Conservation (phyloP, 2,888 invertebrate species). For the Sarcophaga caerulescens region DNA sequence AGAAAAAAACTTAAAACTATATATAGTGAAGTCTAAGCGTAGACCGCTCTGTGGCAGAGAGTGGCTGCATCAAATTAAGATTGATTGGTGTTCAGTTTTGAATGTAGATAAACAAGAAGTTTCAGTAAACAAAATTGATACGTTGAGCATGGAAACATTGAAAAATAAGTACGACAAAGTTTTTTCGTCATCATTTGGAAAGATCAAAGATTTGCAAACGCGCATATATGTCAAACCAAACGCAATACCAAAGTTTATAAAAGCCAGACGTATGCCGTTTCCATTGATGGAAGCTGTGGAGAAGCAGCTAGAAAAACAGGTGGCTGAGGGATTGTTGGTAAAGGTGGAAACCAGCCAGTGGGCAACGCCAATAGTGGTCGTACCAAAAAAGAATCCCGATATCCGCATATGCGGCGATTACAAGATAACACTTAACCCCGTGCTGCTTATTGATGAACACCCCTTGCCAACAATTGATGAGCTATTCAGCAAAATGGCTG, state of each 20-base stretch:
- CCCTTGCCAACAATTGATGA: slow-evolving; percentile 67
- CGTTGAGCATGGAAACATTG: slow-evolving; percentile 13
- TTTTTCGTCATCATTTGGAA: slow-evolving; percentile 14
- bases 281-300: slow-evolving; percentile 5
- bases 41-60: too few species aligned
- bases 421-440: slow-evolving; percentile 70
- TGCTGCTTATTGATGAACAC: slow-evolving; percentile 69
- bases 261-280: not conserved
- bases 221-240: slow-evolving; percentile 19
- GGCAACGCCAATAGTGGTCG: slow-evolving; percentile 73
- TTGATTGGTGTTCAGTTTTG: too few species aligned
- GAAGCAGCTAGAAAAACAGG: slow-evolving; percentile 18
- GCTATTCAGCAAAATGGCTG: not conserved
- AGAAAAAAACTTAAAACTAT: too few species aligned
- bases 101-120: not conserved
- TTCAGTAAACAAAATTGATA: slow-evolving; percentile 21
- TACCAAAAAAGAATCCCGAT: slow-evolving; percentile 70
- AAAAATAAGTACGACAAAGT: slow-evolving; percentile 6
- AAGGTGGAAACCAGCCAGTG: not conserved
- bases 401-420: slow-evolving; percentile 70
- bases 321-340: slow-evolving; percentile 5
- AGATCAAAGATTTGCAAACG: slow-evolving; percentile 15
- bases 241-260: slow-evolving; percentile 1
- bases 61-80: too few species aligned
- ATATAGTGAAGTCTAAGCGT: too few species aligned